Conservation (phyloP, 1,140 invertebrate species). For the Drosophila murphyi region DNA sequence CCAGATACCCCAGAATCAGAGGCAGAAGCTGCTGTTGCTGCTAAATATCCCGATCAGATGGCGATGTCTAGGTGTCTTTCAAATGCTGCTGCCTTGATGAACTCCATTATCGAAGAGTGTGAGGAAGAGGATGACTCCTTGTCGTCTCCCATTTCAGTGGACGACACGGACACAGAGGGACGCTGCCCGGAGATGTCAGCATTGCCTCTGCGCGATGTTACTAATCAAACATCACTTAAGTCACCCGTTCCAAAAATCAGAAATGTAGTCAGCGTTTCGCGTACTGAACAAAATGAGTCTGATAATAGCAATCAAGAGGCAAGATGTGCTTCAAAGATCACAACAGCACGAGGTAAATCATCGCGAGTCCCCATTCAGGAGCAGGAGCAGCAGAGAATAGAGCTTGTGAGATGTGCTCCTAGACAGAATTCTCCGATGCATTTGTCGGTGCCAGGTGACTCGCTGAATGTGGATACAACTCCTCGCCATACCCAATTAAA, state of each 20-base stretch:
- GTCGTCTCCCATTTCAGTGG: not conserved
- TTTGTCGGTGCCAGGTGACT: not conserved
- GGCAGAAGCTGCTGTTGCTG: not conserved
- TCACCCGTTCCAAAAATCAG: not conserved
- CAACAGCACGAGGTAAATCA: not conserved
- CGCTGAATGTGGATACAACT: not conserved
- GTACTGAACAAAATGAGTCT: not conserved
- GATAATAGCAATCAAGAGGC: not conserved
- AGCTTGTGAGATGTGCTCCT: conserved; percentile 5
- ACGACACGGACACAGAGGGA: not conserved
- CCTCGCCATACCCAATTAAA: conserved; percentile 21
- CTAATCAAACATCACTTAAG: not conserved
- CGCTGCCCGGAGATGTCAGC: not conserved
- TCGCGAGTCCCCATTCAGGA: not conserved
- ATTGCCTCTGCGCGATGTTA: conserved; percentile 19
- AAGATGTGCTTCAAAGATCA: not conserved
- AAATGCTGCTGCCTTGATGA: not conserved
- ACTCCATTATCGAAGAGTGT: conserved; percentile 32
- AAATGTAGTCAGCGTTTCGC: not conserved
- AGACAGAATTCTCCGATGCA: not conserved
- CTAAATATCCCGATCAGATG: not conserved
- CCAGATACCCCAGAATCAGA: not conserved
- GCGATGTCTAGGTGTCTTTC: not conserved
- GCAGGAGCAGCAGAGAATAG: conserved; percentile 19
- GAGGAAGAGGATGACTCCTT: conserved; percentile 17